phyloP scores from a whole-genome alignment of 2,113 vertebrate genomes.

The Protomyctophum bolini region DNA sequence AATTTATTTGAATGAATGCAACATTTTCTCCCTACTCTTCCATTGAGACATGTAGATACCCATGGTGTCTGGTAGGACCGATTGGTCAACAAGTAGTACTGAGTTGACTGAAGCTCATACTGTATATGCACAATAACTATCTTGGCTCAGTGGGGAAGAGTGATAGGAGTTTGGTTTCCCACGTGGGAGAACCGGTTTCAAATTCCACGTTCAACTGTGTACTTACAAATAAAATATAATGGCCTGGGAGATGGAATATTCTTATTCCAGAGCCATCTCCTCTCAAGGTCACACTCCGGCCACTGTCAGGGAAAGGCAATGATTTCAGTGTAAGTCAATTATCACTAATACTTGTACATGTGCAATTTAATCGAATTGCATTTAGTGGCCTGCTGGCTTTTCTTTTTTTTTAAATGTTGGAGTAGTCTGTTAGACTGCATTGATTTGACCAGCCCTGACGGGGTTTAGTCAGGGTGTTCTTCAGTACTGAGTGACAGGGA shows the following conservation, averaged over 20 bases:
- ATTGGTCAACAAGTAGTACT: too few species aligned
- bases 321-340: conserved; percentile 37
- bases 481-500: not conserved
- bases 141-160: too few species aligned
- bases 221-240: too few species aligned
- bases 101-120: too few species aligned
- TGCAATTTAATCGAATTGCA: conserved; percentile 35
- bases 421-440: conserved; percentile 12
- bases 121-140: too few species aligned
- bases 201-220: too few species aligned
- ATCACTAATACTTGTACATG: conserved; percentile 23
- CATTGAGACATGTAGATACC: too few species aligned
- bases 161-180: too few species aligned
- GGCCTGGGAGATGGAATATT: not conserved
- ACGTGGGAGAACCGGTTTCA: too few species aligned
- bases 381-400: conserved; percentile 27
- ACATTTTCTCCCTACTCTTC: too few species aligned
- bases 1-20: too few species aligned
- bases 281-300: not conserved
- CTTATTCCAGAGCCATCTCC: not conserved
- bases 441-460: conserved; percentile 31
- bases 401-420: conserved; percentile 23
- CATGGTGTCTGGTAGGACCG: too few species aligned
- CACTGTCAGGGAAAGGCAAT: conserved; percentile 20
- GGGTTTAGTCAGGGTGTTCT: conserved; percentile 27